Percentiles rank a stretch among this genome's conserved stretches.
These are phyloP conservation scores for Parauchenoglanis ngamensis DNA, from an alignment of 2,797 vertebrate genomes.

Conservation along the genomic window DNA sequence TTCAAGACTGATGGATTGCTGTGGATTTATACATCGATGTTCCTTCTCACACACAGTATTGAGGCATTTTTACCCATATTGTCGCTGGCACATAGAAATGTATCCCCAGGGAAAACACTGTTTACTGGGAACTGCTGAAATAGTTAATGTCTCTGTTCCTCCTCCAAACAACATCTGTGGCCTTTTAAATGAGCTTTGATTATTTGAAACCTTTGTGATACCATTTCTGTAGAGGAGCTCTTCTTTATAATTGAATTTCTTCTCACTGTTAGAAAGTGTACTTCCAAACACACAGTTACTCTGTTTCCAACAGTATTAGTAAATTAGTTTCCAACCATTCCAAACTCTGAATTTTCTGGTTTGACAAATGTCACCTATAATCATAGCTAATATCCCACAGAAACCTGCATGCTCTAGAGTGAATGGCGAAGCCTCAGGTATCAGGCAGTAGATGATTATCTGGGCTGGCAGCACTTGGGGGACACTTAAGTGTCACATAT, in stretches of 20 bases:
- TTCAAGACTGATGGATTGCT: not conserved
- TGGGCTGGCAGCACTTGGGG: conserved; percentile 48
- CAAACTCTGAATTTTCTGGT: not conserved
- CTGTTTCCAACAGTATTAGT: not conserved
- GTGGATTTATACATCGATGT: not conserved
- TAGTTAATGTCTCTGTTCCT: not conserved
- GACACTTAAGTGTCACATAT: conserved; percentile 66
- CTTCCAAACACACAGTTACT: not conserved
- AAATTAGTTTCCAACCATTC: not conserved
- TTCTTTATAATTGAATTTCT: not conserved
- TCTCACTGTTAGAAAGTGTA: not conserved
- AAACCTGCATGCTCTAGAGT: conserved; percentile 38
- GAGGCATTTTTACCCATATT: not conserved
- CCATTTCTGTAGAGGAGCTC: not conserved
- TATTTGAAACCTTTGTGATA: not conserved
- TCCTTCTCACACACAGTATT: not conserved
- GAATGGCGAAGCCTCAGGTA: conserved; percentile 39
- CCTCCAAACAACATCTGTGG: not conserved
- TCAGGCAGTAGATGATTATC: conserved; percentile 60
- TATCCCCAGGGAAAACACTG: not conserved
- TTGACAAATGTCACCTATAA: not conserved
- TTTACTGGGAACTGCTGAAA: not conserved
- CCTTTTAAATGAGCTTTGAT: not conserved
- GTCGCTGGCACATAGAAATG: not conserved
- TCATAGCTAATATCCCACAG: not conserved